These are phyloP conservation scores for Lipophrys pholis DNA, from an alignment of 2,113 vertebrate species.

Conservation along the genomic window DNA sequence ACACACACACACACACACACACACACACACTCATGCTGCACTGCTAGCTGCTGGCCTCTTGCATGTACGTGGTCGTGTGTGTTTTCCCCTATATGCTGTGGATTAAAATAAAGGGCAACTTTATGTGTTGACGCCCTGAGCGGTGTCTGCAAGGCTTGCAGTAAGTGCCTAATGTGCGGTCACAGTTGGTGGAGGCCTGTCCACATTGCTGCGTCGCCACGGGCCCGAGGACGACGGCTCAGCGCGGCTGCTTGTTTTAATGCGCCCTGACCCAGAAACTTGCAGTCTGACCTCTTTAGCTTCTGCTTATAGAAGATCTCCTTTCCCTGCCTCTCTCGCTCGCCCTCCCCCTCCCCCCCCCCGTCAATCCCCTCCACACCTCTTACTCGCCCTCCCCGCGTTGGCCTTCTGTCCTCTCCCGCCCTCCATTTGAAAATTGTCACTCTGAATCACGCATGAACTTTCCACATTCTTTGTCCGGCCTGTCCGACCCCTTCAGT, in stretches of 20 bases:
- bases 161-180: slow-evolving; percentile 68
- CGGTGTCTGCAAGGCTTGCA: slow-evolving; percentile 56
- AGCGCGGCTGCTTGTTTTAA: slow-evolving; percentile 55
- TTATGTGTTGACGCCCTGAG: slow-evolving; percentile 73
- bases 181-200: slow-evolving; percentile 71
- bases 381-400: slow-evolving; percentile 20
- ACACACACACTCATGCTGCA: neutral
- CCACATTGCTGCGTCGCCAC: slow-evolving; percentile 59
- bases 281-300: slow-evolving; percentile 70
- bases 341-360: slow-evolving; percentile 11
- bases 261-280: slow-evolving; percentile 75
- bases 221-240: slow-evolving; percentile 44
- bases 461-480: slow-evolving; percentile 11
- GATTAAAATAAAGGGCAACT: slow-evolving; percentile 72
- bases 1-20: no score
- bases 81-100: slow-evolving; percentile 49
- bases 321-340: slow-evolving; percentile 6
- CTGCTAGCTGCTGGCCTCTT: slow-evolving; percentile 30
- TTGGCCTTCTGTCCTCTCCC: slow-evolving; percentile 35
- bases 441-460: slow-evolving; percentile 40
- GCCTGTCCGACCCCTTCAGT: neutral
- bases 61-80: slow-evolving; percentile 46
- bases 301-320: slow-evolving; percentile 69
- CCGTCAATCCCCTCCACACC: slow-evolving; percentile 4
- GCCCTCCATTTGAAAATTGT: slow-evolving; percentile 18